Evolutionary conservation across 2,888 invertebrate species (phyloP), one percentile per base, ranked within the genome.

Genomic region (Maniola hyperantus): DNA sequence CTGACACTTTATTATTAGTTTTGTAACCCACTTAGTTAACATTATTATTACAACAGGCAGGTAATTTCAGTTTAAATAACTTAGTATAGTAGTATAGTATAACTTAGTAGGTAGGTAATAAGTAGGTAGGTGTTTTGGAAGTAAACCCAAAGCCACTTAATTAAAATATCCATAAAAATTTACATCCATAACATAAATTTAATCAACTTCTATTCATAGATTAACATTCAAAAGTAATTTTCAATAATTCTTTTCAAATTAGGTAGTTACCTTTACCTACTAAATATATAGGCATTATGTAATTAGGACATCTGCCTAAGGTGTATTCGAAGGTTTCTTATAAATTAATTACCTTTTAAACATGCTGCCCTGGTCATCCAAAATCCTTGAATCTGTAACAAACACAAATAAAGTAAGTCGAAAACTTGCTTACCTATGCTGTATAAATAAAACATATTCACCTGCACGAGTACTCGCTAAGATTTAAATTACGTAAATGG

Each of bases 331-430:
- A 42, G 39, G 57, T 42, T 42, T 20, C 10, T 7, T 39, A 39
- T 54, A 36, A 33, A 46, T 66, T 48, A n/a, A 73, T 75, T 73
- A 79, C 76, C 76, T 76, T 73, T 33, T 72, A 36, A 13, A 33
- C 51, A 61, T 66, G 51, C 13, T 11, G 48, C 44, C 36, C 58
- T 50, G 60, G 51, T 85, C 77, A 86, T 77, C 85, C 85, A 71
- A 76, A 79, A 72, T 85, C 87, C 73, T 82, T 79, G 73, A 65
- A 85, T 78, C 88, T 88, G 88, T 58, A 87, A 87, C 76, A 81
- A 83, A 65, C 68, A 55, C 61, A 65, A 33, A 60, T 46, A 50
- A 62, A 42, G 26, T 54, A 39, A 65, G 46, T 55, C 1, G 1
- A 2, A 59, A 33, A 57, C 55, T 18, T 5, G 39, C 55, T n/a